phyloP scores from a whole-genome alignment of 2,888 invertebrate genomes.

The Acleris sparsana region DNA sequence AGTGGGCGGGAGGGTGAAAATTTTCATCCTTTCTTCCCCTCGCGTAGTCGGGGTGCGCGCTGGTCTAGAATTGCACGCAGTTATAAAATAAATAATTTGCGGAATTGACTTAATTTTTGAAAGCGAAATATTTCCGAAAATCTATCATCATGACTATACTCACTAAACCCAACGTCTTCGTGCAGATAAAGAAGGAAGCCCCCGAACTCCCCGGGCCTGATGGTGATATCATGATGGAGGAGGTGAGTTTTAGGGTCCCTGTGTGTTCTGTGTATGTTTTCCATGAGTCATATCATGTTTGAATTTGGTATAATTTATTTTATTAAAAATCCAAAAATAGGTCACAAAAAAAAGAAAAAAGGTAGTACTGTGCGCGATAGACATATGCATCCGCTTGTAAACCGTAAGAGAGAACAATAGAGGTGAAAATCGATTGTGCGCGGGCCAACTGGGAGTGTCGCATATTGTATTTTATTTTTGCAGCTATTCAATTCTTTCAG shows the following conservation, averaged over 20 bases:
- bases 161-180: slow-evolving; percentile 86
- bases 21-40: slow-evolving; percentile 31
- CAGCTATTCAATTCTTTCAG: slow-evolving; percentile 12
- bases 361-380: slow-evolving; percentile 2
- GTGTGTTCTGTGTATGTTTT: slow-evolving; percentile 16
- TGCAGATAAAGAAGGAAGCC: slow-evolving; percentile 86
- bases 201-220: slow-evolving; percentile 86
- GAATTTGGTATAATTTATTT: background rate
- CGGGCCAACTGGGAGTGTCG: slow-evolving; percentile 47
- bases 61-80: slow-evolving; percentile 30
- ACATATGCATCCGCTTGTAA: slow-evolving; percentile 7
- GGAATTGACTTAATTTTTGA: slow-evolving; percentile 9
- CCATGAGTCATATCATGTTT: background rate
- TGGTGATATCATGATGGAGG: slow-evolving; percentile 56
- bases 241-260: slow-evolving; percentile 53
- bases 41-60: slow-evolving; percentile 35
- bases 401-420: slow-evolving; percentile 52
- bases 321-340: background rate
- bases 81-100: slow-evolving; percentile 35
- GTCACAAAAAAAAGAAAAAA: background rate
- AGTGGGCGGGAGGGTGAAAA: slow-evolving; percentile 36
- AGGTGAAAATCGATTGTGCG: slow-evolving; percentile 72
- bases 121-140: slow-evolving; percentile 17
- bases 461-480: slow-evolving; percentile 64
- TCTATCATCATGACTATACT: slow-evolving; percentile 88